These are phyloP conservation scores for Iguana delicatissima DNA, from an alignment of 2,797 vertebrate genomes.

Conservation along the genomic window DNA sequence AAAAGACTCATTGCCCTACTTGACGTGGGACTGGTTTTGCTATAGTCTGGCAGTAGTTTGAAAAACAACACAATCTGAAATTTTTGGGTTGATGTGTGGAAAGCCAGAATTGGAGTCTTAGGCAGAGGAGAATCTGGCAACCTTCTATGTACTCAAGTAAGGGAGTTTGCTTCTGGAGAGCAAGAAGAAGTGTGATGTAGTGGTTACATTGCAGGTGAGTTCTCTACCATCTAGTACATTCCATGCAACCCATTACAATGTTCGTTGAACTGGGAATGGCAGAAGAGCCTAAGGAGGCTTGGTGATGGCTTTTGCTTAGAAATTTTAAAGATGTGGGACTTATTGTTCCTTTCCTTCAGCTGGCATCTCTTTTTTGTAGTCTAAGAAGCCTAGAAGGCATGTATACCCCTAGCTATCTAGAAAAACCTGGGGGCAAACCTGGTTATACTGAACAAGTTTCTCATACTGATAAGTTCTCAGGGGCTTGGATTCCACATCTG, in stretches of 20 bases:
- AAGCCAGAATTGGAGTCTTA: neutral
- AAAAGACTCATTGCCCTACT: no score
- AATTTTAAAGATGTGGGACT: neutral
- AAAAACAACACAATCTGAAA: neutral
- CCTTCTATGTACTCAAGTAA: neutral
- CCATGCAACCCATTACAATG: neutral
- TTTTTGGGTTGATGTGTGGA: neutral
- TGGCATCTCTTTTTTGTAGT: neutral
- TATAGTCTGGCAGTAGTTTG: neutral
- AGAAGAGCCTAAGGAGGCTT: rapidly evolving
- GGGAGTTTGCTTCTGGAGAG: neutral
- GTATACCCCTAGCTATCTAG: neutral
- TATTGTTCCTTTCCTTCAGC: neutral
- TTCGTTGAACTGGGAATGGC: neutral
- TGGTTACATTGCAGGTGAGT: neutral
- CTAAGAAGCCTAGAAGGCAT: neutral
- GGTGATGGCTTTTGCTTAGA: neutral
- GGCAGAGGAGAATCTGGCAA: neutral
- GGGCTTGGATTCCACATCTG: neutral
- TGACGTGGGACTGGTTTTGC: neutral
- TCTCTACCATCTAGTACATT: neutral
- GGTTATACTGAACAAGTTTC: no score
- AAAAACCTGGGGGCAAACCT: neutral
- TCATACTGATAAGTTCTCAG: neutral
- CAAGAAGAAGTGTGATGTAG: neutral